Conservation (phyloP, 2,888 invertebrate species). For the Brenthis ino region DNA sequence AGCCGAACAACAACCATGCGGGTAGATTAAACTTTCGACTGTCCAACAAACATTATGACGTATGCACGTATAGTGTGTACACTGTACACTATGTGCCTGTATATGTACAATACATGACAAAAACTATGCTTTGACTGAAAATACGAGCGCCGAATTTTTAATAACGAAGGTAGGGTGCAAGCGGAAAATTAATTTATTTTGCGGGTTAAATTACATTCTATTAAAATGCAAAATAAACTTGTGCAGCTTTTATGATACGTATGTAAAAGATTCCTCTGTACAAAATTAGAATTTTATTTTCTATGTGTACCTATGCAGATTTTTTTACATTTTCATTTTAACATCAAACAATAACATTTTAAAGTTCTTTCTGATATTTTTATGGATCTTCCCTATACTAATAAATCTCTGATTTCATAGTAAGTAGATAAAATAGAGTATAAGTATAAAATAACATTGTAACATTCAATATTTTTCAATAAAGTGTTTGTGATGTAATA, state of each 20-base stretch:
- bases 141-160: slow-evolving; percentile 29
- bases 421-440: no score
- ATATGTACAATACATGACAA: slow-evolving; percentile 11
- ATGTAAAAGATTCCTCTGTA: slow-evolving; percentile 10
- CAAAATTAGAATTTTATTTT: slow-evolving; percentile 12
- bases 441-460: no score
- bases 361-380: not conserved
- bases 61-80: not conserved
- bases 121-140: slow-evolving; percentile 36
- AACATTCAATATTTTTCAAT: no score
- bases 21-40: slow-evolving; percentile 36
- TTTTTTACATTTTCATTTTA: not conserved
- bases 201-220: slow-evolving; percentile 22
- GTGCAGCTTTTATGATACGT: slow-evolving; percentile 20
- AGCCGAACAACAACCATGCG: slow-evolving; percentile 35
- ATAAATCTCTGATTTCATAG: no score
- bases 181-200: slow-evolving; percentile 28
- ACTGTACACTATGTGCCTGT: not conserved
- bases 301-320: not conserved
- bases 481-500: no score
- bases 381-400: no score
- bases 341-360: not conserved
- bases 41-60: slow-evolving; percentile 28
- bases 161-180: slow-evolving; percentile 23
- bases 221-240: slow-evolving; percentile 28